A percentile compares a stretch with the other conserved stretches of the same genome.
These are phyloP conservation scores for Lepetodrilus schrolli DNA, from an alignment of 2,888 invertebrate genomes.

Conservation along the genomic window DNA sequence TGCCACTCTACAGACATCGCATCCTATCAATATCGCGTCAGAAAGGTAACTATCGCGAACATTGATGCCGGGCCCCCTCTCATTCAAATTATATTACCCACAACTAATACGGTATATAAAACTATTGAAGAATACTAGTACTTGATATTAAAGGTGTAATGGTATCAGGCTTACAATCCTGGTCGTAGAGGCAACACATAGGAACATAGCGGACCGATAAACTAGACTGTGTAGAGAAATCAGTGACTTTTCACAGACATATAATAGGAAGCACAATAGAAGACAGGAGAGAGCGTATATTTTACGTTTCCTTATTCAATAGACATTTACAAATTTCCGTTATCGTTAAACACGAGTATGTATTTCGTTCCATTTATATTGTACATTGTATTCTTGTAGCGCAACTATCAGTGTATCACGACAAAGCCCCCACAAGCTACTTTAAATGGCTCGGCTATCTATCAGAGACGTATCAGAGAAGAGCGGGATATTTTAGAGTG, in stretches of 20 bases:
- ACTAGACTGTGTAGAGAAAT: background rate
- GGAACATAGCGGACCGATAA: background rate
- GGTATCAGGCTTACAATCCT: too few relatives aligned
- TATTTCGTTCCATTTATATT: background rate
- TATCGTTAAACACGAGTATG: conserved; percentile 11
- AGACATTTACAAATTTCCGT: conserved; percentile 19
- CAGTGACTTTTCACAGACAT: background rate
- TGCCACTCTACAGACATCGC: too few relatives aligned
- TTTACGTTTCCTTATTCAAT: conserved; percentile 8
- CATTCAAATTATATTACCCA: too few relatives aligned
- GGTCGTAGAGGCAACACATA: too few relatives aligned
- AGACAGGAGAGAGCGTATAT: background rate
- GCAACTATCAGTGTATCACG: background rate
- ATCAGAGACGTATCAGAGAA: background rate
- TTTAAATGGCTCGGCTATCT: background rate
- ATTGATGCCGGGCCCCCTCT: too few relatives aligned
- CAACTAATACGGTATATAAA: too few relatives aligned
- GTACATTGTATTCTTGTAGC: background rate
- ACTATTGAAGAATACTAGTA: too few relatives aligned
- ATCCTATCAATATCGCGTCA: too few relatives aligned
- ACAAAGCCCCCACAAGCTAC: conserved; percentile 1
- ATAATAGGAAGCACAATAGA: background rate
- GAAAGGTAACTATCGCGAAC: too few relatives aligned
- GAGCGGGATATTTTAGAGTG: background rate
- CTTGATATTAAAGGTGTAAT: too few relatives aligned